Evolutionary conservation across 1,140 invertebrate species (phyloP).

Genomic region (Pteromalus puparum): DNA sequence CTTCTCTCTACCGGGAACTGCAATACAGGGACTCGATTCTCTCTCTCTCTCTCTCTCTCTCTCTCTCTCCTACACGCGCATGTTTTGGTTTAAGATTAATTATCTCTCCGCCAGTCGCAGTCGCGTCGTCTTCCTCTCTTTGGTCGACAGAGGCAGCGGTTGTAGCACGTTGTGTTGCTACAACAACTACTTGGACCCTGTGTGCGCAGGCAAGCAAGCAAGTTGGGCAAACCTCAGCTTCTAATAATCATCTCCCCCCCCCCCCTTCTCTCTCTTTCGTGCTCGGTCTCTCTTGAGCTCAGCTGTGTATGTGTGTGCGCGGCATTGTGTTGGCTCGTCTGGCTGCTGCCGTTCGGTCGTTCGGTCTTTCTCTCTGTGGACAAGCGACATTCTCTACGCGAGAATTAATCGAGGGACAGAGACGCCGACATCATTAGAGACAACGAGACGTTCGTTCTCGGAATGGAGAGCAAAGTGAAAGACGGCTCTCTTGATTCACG

Average conservation of each 20-base stretch:
- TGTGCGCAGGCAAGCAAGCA: constrained; percentile 47
- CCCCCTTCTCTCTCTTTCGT: constrained; percentile 17
- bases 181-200: constrained; percentile 53
- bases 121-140: not conserved
- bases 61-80: not conserved
- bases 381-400: not conserved
- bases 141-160: not conserved
- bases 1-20: not conserved
- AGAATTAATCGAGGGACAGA: constrained; percentile 35
- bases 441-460: constrained; percentile 22
- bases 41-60: not conserved
- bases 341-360: too few species aligned
- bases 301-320: not conserved
- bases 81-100: constrained; percentile 70
- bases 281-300: constrained; percentile 33
- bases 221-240: constrained; percentile 65
- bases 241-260: constrained; percentile 63
- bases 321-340: not conserved
- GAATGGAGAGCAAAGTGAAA: not conserved
- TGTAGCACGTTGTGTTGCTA: not conserved
- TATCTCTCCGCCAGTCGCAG: constrained; percentile 57
- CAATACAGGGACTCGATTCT: not conserved
- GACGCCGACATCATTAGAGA: constrained; percentile 35
- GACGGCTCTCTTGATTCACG: not conserved
- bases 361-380: constrained; percentile 23